Conservation (phyloP, 2,797 vertebrate species). For the Platalea minor region DNA sequence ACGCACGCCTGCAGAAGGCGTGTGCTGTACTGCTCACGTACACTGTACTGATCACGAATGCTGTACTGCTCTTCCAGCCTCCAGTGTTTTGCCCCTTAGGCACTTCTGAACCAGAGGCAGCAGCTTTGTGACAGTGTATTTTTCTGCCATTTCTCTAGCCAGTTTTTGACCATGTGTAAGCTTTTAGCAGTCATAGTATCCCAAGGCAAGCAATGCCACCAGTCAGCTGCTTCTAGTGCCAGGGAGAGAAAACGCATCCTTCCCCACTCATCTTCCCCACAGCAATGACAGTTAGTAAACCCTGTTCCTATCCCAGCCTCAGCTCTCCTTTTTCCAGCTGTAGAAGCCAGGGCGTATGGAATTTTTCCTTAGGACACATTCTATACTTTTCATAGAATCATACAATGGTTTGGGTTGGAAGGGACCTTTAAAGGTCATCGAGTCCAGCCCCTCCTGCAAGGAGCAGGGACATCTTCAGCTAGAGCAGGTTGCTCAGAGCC, state of each 20-base stretch:
- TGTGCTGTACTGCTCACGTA: background rate
- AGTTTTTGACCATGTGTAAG: background rate
- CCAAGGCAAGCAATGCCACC: background rate
- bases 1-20: fast-evolving
- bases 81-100: background rate
- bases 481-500: background rate
- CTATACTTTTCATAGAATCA: background rate
- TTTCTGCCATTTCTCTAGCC: background rate
- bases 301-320: background rate
- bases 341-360: background rate
- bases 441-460: background rate
- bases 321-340: background rate
- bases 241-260: background rate
- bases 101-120: background rate
- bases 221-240: too few species aligned
- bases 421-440: background rate
- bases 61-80: background rate
- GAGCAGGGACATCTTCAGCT: background rate
- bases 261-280: background rate
- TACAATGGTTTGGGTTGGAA: background rate
- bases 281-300: background rate
- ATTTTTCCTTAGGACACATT: background rate
- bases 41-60: fast-evolving
- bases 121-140: background rate
- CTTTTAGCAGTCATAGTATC: background rate